Evolutionary conservation across 2,888 invertebrate genomes (phyloP).

Genomic region (Acheta domesticus): DNA sequence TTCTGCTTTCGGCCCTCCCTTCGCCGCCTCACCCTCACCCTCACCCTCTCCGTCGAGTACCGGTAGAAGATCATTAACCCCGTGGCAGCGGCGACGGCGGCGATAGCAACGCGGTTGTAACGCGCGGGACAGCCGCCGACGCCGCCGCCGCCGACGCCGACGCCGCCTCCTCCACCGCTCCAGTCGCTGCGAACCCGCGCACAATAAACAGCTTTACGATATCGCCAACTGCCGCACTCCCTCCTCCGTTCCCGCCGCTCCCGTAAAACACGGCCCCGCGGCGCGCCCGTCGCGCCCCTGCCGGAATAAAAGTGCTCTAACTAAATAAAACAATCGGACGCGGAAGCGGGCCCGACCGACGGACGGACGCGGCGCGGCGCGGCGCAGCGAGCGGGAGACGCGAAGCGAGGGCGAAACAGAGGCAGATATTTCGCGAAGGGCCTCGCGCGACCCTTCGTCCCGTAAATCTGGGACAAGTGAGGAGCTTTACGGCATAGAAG

Average conservation of each 20-base stretch:
- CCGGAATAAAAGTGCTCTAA: background rate
- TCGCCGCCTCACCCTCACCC: too few species aligned
- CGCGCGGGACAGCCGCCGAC: background rate
- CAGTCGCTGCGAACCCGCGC: background rate
- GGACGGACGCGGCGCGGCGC: too few species aligned
- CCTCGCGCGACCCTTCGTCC: too few species aligned
- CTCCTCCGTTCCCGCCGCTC: background rate
- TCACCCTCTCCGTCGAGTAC: too few species aligned
- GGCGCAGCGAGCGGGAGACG: too few species aligned
- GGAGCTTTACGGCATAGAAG: too few species aligned
- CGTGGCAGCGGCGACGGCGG: background rate
- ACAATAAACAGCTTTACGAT: slow-evolving; percentile 18
- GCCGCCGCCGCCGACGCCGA: too few species aligned
- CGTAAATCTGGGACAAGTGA: too few species aligned
- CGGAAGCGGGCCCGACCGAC: background rate
- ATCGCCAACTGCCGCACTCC: background rate
- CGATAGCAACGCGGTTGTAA: background rate
- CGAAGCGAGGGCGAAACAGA: too few species aligned
- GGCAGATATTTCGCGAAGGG: too few species aligned
- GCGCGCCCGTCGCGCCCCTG: background rate
- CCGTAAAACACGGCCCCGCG: background rate
- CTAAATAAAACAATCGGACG: background rate
- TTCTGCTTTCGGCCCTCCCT: too few species aligned
- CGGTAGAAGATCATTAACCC: background rate
- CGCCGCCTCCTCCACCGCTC: too few species aligned